phyloP scores from a whole-genome alignment of 2,113 vertebrate genomes.

The Phrynosoma blainvillii region DNA sequence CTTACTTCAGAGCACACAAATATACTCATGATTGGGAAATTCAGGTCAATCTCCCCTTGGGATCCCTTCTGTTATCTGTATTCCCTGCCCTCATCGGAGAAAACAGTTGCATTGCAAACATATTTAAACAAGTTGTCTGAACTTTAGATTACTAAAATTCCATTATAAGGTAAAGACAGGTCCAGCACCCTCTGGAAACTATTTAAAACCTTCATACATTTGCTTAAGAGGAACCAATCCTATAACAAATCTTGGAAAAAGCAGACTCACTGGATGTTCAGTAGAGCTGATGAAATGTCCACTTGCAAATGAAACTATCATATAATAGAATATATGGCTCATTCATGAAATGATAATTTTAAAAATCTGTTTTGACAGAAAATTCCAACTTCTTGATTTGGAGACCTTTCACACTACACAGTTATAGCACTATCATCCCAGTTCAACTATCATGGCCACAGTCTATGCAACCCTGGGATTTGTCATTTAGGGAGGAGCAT shows the following conservation, averaged over 20 bases:
- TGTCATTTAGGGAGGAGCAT: no score
- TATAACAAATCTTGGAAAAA: not conserved
- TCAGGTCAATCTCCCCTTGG: not conserved
- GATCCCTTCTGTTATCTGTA: conserved; percentile 15
- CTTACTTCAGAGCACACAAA: accelerated
- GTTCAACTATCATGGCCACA: no score
- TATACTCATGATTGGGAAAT: not conserved
- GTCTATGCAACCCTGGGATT: no score
- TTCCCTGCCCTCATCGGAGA: not conserved
- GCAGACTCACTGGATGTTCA: not conserved
- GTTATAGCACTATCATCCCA: no score
- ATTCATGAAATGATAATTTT: no score
- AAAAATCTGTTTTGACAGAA: not conserved
- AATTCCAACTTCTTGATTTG: not conserved
- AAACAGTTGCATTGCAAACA: not conserved
- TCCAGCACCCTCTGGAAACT: not conserved
- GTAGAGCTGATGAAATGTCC: not conserved
- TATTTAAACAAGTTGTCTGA: not conserved
- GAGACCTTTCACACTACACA: no score
- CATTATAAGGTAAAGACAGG: conserved; percentile 1
- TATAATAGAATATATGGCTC: not conserved
- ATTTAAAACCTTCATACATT: not conserved
- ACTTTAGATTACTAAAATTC: conserved; percentile 11
- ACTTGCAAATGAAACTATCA: not conserved
- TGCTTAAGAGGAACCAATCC: conserved; percentile 12